Percentiles rank a stretch among this genome's conserved stretches.
Conservation (phyloP, 2,113 vertebrate genomes). For the Dissostichus mawsoni region DNA sequence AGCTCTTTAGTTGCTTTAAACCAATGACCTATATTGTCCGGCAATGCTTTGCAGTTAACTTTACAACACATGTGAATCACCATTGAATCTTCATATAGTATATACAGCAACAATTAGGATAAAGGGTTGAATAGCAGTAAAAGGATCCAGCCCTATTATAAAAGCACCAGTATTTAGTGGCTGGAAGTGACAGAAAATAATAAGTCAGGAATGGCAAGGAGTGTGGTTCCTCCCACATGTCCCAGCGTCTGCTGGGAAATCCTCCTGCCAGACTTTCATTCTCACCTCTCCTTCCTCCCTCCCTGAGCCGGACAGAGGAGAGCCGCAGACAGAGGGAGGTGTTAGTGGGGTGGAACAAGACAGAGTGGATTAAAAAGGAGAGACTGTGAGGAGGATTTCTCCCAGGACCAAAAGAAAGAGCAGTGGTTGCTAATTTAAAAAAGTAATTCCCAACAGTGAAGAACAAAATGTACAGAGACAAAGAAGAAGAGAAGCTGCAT, state of each 20-base stretch:
- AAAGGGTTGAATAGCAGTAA: background rate
- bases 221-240: background rate
- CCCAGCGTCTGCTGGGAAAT: conserved; percentile 19
- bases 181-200: conserved; percentile 6
- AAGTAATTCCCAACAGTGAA: background rate
- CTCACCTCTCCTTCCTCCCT: conserved; percentile 50
- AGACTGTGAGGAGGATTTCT: background rate
- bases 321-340: conserved; percentile 14
- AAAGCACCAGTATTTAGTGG: background rate
- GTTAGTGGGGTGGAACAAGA: conserved; percentile 12
- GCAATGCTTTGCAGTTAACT: background rate
- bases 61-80: background rate
- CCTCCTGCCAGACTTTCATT: conserved; percentile 61
- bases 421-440: background rate
- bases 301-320: conserved; percentile 19
- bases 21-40: background rate
- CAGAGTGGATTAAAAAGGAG: background rate
- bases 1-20: background rate
- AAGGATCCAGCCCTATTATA: background rate
- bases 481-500: background rate
- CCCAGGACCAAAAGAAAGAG: background rate
- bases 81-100: background rate
- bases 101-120: background rate
- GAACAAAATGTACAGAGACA: background rate
- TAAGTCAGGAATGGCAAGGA: background rate